A percentile compares a stretch with the other conserved stretches of the same genome.
phyloP scores from a whole-genome alignment of 2,888 invertebrate genomes.

The Strigamia maritima region DNA sequence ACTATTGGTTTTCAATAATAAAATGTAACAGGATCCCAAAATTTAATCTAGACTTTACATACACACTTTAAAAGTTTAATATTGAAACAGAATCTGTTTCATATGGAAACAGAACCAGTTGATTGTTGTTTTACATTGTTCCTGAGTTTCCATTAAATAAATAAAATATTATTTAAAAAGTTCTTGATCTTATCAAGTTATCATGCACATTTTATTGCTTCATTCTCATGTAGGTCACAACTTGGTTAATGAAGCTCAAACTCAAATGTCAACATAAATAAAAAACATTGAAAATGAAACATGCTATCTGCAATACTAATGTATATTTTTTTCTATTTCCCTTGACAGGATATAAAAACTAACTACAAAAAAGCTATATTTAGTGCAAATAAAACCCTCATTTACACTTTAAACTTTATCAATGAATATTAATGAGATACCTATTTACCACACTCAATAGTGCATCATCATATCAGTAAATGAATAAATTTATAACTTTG shows the following conservation, averaged over 20 bases:
- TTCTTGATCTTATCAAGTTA: neutral
- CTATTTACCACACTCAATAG: no score
- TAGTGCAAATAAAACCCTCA: neutral
- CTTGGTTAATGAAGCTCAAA: neutral
- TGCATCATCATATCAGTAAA: no score
- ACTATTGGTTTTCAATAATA: no score
- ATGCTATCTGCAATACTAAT: neutral
- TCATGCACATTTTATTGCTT: neutral
- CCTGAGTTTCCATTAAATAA: no score
- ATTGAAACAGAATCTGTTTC: no score
- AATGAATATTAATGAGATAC: neutral
- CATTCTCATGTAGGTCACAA: neutral
- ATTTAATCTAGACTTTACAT: no score
- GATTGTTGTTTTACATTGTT: neutral
- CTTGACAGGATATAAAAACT: neutral
- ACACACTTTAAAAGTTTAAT: no score
- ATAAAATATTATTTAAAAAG: neutral
- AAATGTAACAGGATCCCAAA: neutral
- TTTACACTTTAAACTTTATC: neutral
- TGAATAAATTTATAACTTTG: no score
- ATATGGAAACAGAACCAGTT: neutral
- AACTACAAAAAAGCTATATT: neutral
- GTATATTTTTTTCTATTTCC: neutral
- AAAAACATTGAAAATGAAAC: neutral
- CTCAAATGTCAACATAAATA: slow-evolving; percentile 4